Base-by-base conservation (phyloP, 2,888 invertebrate genomes). In the Ormyrus labotus region DNA sequence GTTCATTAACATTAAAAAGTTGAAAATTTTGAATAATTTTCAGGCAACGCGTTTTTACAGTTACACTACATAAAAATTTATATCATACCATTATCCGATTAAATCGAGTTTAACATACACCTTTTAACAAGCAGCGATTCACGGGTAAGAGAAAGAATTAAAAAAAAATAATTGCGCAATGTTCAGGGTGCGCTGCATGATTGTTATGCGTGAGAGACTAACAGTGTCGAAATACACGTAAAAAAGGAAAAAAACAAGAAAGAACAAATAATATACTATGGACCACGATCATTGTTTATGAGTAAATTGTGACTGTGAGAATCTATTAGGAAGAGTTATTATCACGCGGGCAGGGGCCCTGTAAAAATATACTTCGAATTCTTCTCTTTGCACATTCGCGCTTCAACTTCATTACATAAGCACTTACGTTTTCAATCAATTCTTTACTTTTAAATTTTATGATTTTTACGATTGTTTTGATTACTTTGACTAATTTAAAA, bases 331-430 rank as follows among this genome's bases (percentile, higher is more conserved):
- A 90, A 90, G 90, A 90, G 87, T 89, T 88, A 87, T 87, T 89
- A 90, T 90, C 89, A 90, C 90, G 84, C 89, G 89, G 88, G 89
- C 88, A 81, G 86, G 34, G 83, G 87, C 90, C 89, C 89, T 90
- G 90, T 90, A 90, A 90, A 90, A 90, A 90, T 89, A 90, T 89
- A 90, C 85, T 87, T 86, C 57, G 60, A 47, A 8, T 75, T 67
- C 58, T 73, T 69, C 64, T 47, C 50, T 77, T 69, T 19, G 34
- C 19, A 45, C 34, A 55, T 71, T 58, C 50, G 34, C 19, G 45
- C 55, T 11, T 8, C 1, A 8, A 60, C 47, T 48, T 34, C 51
- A 53, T 10, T 53, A 68, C 48, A 71, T 45, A 76, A 76, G 64
- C 71, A 61, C 67, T 80, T 67, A 65, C 53, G 55, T 47, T 73